These are phyloP conservation scores for Elanoides forficatus DNA, from an alignment of 2,113 vertebrate genomes.

Conservation along the genomic window DNA sequence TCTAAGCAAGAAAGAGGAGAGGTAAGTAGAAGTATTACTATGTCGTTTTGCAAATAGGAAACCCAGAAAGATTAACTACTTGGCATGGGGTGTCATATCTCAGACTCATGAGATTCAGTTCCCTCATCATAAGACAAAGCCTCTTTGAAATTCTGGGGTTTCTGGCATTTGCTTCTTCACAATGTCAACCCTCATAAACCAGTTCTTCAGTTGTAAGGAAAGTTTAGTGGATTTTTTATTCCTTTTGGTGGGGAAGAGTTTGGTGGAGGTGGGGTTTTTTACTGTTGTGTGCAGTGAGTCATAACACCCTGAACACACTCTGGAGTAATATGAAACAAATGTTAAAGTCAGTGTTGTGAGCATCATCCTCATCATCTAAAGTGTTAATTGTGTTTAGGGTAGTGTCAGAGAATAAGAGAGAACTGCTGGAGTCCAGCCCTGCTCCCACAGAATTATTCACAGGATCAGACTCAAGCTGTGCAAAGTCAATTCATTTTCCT, in stretches of 20 bases:
- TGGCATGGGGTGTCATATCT: not conserved
- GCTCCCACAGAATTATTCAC: not conserved
- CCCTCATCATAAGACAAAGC: not conserved
- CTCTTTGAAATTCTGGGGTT: not conserved
- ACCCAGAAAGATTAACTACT: not conserved
- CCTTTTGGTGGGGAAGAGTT: not conserved
- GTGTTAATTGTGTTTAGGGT: not conserved
- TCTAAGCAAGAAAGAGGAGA: not conserved
- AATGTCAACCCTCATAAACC: not conserved
- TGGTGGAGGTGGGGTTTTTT: accelerated
- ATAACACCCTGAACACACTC: not conserved
- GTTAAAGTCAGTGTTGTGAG: not conserved
- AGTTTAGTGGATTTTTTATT: not conserved
- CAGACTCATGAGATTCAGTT: not conserved
- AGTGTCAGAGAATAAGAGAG: not conserved
- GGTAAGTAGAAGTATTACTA: not conserved
- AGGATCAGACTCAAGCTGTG: not conserved
- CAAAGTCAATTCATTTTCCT: slow-evolving; percentile 23
- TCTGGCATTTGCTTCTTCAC: not conserved
- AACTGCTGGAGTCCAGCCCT: not conserved
- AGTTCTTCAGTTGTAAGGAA: not conserved
- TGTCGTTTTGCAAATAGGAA: not conserved
- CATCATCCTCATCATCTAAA: not conserved
- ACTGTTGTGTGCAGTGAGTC: not conserved
- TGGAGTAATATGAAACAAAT: not conserved